Evolutionary conservation across 2,113 vertebrate species (phyloP).

Genomic region (Myrmecophaga tridactyla): DNA sequence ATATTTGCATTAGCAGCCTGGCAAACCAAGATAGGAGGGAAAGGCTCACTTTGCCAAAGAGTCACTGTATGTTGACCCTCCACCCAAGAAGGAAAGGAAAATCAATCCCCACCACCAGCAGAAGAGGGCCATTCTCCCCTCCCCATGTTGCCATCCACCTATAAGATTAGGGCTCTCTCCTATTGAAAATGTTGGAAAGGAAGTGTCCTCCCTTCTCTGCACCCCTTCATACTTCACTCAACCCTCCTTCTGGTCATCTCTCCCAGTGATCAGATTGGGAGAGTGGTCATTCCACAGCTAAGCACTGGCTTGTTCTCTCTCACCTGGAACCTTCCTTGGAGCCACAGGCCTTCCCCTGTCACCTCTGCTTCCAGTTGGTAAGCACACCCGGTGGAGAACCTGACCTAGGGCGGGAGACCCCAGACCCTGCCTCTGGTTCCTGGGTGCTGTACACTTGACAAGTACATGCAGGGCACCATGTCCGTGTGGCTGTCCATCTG

Average conservation of each 20-base stretch:
- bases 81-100: background rate
- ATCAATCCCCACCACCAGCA: background rate
- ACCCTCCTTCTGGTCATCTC: background rate
- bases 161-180: too few relatives aligned
- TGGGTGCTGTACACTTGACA: too few relatives aligned
- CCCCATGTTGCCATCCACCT: background rate
- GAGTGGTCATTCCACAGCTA: rapidly evolving
- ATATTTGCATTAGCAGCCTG: too few relatives aligned
- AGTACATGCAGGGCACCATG: too few relatives aligned
- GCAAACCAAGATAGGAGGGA: too few relatives aligned
- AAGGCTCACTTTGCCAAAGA: background rate
- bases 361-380: background rate
- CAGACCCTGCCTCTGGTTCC: background rate
- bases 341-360: background rate
- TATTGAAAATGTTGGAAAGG: background rate
- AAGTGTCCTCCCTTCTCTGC: background rate
- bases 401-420: background rate
- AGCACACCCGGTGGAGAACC: too few relatives aligned
- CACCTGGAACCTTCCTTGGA: background rate
- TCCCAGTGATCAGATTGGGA: background rate
- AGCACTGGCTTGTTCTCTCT: background rate
- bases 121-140: background rate
- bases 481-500: background rate
- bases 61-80: background rate
- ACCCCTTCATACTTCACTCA: background rate